Evolutionary conservation across 2,888 invertebrate species (phyloP), one percentile per base, ranked within the genome.

Genomic region (Habroteleia sp.): DNA sequence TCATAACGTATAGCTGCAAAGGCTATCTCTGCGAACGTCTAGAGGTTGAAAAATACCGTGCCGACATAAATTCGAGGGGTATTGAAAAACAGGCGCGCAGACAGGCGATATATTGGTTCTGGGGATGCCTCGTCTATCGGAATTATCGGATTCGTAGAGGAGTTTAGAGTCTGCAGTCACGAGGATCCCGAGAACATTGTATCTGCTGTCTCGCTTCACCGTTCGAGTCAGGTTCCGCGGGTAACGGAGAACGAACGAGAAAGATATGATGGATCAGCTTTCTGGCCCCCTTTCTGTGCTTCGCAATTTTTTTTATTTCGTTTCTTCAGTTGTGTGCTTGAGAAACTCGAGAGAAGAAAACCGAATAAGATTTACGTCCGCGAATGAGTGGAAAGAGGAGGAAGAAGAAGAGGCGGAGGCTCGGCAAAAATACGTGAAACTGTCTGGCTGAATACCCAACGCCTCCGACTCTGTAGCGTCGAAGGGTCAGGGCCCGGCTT

Each of bases 201-300:
- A 17, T 27, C 35, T 4, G 23, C 44, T 14, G 35, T 52, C 52
- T 16, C 35, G 1, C 16, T 63, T 54, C 17, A 35, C 27, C 35
- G 8, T 10, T n/a, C 31, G 29, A 1, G 11, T n/a, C 0, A 14
- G 13, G 4, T 20, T 20, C 8, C 1, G 2, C 25, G 27, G n/a
- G 14, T 10, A 23, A 31, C 42, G 10, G 23, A 39, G 23, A 73
- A 35, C 33, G 46, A 73, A 8, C 23, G 17, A 35, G 46, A 54
- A 46, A 63, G 73, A 76, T 73, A 76, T 76, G 73, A 76, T 76
- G 73, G 73, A 76, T 76, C 76, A 73, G 76, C 76, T 73, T 54
- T 46, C 76, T 69, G 69, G 69, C 63, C 69, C 66, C 62, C 68
- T 73, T 73, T 76, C 52, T 35, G 54, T 46, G 58, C 68, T 48